Base-by-base conservation (phyloP, 2,113 vertebrate species). In the Harpagus bidentatus region DNA sequence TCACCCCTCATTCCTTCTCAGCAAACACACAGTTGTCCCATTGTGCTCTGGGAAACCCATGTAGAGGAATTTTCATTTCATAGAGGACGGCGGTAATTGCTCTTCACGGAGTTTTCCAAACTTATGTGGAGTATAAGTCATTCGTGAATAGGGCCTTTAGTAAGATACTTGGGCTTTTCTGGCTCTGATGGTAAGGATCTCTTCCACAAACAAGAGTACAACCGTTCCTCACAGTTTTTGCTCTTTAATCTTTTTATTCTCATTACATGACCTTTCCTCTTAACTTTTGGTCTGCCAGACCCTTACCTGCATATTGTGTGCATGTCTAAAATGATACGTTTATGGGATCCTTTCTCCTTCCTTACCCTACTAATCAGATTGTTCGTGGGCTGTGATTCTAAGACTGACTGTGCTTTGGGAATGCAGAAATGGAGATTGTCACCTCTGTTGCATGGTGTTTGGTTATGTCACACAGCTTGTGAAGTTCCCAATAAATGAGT, bases 301-400 rank as follows among this genome's bases (percentile, higher is more conserved):
- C 11, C 7, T 20, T 50, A 74, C 32, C 16, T 71, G 42, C 50
- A 21, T 63, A 66, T 70, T 45, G 11, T 63, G 28, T 81, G 87
- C 62, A 29, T 8, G 19, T 74, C 80, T 80, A 26, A 95, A 52
- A 91, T 47, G 4, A 10, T 23, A 16, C 17, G 16, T 62, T 86
- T 61, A n/a, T 72, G 69, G 17, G 40, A 32, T 90, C 36, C 28
- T 80, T 93, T 81, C 72, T 67, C 28, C 16, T 82, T 84, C 59
- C 56, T n/a, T 87, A 43, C 48, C n/a, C 84, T 86, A 71, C 96
- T 98, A 95, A 97, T 81, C 38, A 58, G 55, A 47, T 83, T 94
- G 59, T 88, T 88, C 45, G 40, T 9, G 6, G 29, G 61, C 36
- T 47, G 17, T 34, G 47, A 63, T 78, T 86, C 52, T 88, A 45